phyloP scores from a whole-genome alignment of 1,140 invertebrate genomes.

The Capitella teleta region DNA sequence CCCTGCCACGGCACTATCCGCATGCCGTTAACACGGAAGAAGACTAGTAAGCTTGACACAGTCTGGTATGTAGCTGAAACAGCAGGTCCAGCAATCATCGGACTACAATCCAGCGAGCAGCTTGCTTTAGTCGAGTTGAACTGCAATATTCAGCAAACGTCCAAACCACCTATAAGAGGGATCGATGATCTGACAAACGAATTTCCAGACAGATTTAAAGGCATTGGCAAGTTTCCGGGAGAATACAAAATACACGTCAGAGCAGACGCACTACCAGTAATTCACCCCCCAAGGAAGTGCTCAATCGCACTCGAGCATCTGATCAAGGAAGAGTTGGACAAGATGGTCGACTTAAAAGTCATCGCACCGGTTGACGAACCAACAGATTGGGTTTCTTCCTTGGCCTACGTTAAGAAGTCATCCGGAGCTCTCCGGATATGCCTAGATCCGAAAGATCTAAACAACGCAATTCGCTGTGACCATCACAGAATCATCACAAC shows the following conservation, averaged over 20 bases:
- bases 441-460: constrained; percentile 5
- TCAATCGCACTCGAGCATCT: not conserved
- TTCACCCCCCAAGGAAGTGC: not conserved
- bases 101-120: too few species aligned
- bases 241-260: not conserved
- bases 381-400: constrained; percentile 10
- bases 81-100: too few species aligned
- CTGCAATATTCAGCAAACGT: too few species aligned
- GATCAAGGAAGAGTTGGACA: constrained; percentile 12
- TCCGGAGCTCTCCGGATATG: not conserved
- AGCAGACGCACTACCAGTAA: constrained; percentile 5
- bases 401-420: not conserved
- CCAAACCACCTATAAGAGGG: too few species aligned
- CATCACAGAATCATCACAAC: not conserved
- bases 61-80: too few species aligned
- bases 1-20: too few species aligned
- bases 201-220: not conserved
- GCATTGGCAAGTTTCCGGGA: not conserved
- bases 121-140: too few species aligned
- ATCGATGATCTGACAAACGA: not conserved
- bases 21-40: too few species aligned
- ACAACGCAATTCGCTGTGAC: not conserved
- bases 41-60: too few species aligned
- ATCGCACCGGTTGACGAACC: constrained; percentile 15
- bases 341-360: constrained; percentile 8